Conservation (phyloP, 2,797 vertebrate genomes). For the Diglossa cyanea region DNA sequence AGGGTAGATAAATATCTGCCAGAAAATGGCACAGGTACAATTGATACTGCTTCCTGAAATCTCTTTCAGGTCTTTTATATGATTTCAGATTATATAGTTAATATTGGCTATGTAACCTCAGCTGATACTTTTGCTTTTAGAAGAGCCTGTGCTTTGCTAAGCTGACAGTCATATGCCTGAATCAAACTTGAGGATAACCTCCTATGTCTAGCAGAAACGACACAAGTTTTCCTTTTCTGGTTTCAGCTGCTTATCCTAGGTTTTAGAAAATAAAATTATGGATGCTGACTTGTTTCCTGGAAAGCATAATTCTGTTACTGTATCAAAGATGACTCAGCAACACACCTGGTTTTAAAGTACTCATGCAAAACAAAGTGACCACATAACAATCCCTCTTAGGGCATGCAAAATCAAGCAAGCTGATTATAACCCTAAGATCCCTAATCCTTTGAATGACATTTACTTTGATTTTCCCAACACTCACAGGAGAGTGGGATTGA, state of each 20-base stretch:
- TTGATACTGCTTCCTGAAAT: background rate
- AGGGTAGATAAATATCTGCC: background rate
- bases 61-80: background rate
- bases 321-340: conserved; percentile 6
- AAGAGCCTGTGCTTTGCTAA: background rate
- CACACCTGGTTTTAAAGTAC: background rate
- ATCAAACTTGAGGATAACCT: background rate
- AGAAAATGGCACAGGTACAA: background rate
- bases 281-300: background rate
- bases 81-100: background rate
- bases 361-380: background rate
- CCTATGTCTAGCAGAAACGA: background rate
- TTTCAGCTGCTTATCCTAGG: background rate
- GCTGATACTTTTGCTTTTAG: background rate
- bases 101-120: background rate
- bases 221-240: background rate
- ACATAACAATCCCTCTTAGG: background rate
- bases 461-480: background rate
- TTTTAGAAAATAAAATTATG: background rate
- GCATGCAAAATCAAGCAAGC: background rate
- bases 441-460: background rate
- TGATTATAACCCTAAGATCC: background rate
- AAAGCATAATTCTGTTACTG: background rate
- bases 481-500: background rate
- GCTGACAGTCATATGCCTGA: background rate